phyloP scores from a whole-genome alignment of 2,797 vertebrate species.

The Philypnodon macrostomus region DNA sequence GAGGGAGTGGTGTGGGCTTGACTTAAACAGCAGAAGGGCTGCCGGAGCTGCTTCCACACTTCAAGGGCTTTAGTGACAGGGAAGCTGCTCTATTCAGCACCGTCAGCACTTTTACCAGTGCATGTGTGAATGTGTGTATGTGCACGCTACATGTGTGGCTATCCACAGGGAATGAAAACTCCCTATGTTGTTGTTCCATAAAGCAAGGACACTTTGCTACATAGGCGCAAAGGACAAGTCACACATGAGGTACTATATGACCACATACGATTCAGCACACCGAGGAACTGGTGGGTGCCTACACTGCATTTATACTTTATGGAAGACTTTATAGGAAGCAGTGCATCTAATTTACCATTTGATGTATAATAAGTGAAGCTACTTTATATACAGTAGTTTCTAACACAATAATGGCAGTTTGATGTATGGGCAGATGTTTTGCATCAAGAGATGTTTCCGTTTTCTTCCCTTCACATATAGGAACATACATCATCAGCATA shows the following conservation, averaged over 20 bases:
- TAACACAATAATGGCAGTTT: background rate
- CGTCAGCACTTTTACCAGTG: constrained; percentile 62
- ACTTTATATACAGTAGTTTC: background rate
- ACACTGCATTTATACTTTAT: constrained; percentile 7
- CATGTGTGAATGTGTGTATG: constrained; percentile 26
- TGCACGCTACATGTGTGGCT: constrained; percentile 41
- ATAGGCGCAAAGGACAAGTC: constrained; percentile 57
- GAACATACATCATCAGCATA: constrained; percentile 9
- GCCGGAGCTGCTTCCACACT: constrained; percentile 69
- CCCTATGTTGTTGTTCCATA: constrained; percentile 57
- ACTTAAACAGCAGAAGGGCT: constrained; percentile 63
- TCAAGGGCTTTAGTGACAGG: constrained; percentile 74
- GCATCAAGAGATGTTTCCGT: constrained; percentile 8
- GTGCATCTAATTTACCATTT: constrained; percentile 23
- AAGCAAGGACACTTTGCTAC: constrained; percentile 67
- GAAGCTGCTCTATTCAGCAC: constrained; percentile 62
- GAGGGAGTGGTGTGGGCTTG: constrained; percentile 57
- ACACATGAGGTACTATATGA: constrained; percentile 27
- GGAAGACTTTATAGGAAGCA: constrained; percentile 6
- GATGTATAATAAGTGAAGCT: background rate
- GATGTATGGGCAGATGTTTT: constrained; percentile 12
- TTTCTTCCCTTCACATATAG: constrained; percentile 2
- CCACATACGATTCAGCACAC: constrained; percentile 12
- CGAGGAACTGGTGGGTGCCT: constrained; percentile 1
- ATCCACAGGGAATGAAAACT: constrained; percentile 67